A percentile compares a stretch with the other conserved stretches of the same genome.
phyloP scores from a whole-genome alignment of 1,140 invertebrate genomes.

The Ptiloglossa arizonensis region DNA sequence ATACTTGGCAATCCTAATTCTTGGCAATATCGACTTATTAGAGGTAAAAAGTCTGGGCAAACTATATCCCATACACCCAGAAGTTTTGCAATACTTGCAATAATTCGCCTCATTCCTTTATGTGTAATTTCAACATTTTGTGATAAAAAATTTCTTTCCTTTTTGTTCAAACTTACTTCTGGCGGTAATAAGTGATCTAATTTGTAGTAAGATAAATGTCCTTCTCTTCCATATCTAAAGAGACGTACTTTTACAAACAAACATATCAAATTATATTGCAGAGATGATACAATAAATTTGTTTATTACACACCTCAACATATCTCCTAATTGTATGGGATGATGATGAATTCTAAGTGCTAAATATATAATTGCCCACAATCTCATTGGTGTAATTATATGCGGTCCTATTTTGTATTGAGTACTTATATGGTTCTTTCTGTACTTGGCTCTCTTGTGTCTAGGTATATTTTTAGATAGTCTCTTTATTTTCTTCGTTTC shows the following conservation, averaged over 20 bases:
- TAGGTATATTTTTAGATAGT: slow-evolving; percentile 70
- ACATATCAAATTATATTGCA: slow-evolving; percentile 13
- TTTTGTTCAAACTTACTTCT: slow-evolving; percentile 73
- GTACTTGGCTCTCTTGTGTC: slow-evolving; percentile 71
- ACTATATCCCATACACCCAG: slow-evolving; percentile 74
- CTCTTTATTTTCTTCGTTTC: slow-evolving; percentile 71
- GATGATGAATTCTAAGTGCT: slow-evolving; percentile 82
- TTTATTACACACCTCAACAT: slow-evolving; percentile 79
- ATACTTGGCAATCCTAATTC: slow-evolving; percentile 83
- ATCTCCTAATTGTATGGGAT: slow-evolving; percentile 84
- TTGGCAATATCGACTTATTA: slow-evolving; percentile 81
- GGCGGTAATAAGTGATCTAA: slow-evolving; percentile 83
- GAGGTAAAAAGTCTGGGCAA: slow-evolving; percentile 79
- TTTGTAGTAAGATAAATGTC: slow-evolving; percentile 83
- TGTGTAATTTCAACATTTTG: slow-evolving; percentile 75
- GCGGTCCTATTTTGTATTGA: slow-evolving; percentile 72
- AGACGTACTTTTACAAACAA: slow-evolving; percentile 22
- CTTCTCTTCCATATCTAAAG: slow-evolving; percentile 82
- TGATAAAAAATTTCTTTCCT: slow-evolving; percentile 66
- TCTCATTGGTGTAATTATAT: slow-evolving; percentile 77
- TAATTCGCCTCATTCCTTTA: slow-evolving; percentile 68
- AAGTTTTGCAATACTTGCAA: slow-evolving; percentile 76
- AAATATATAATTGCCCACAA: slow-evolving; percentile 82
- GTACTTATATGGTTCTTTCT: slow-evolving; percentile 67
- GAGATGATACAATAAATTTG: slow-evolving; percentile 27